These are phyloP conservation scores for Delphinus delphis DNA, from an alignment of 2,113 vertebrate species.

Conservation along the genomic window DNA sequence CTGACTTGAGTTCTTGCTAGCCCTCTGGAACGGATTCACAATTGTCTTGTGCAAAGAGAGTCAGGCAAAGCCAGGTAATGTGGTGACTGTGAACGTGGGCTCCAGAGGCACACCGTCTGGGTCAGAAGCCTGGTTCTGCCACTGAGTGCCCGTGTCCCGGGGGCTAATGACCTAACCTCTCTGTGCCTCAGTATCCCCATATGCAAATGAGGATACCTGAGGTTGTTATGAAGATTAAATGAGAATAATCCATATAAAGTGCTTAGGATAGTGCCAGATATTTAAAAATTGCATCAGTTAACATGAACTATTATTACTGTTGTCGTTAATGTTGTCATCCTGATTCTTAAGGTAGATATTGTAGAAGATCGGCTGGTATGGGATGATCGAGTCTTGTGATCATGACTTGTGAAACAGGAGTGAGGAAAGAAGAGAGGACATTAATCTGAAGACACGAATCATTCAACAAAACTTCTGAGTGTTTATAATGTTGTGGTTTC, in stretches of 20 bases:
- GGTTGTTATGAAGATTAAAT: neutral
- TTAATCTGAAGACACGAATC: neutral
- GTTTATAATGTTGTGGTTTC: neutral
- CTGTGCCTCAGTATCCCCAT: neutral
- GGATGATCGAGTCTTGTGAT: neutral
- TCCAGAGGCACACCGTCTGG: neutral
- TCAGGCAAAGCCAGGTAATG: neutral
- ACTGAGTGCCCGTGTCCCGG: neutral
- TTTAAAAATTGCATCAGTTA: neutral
- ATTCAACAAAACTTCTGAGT: neutral
- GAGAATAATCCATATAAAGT: neutral
- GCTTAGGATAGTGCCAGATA: neutral
- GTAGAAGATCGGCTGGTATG: neutral
- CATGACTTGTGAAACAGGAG: neutral
- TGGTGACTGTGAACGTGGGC: rapidly evolving
- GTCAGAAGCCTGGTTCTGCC: neutral
- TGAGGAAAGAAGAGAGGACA: neutral
- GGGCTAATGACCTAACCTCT: neutral
- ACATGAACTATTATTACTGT: neutral
- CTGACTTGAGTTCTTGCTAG: neutral
- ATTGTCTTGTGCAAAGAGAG: neutral
- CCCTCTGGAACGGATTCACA: neutral
- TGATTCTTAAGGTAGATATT: neutral
- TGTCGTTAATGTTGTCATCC: neutral
- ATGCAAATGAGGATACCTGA: neutral